Base-by-base conservation (phyloP, 2,888 invertebrate species). In the Dolichomitus sp. region DNA sequence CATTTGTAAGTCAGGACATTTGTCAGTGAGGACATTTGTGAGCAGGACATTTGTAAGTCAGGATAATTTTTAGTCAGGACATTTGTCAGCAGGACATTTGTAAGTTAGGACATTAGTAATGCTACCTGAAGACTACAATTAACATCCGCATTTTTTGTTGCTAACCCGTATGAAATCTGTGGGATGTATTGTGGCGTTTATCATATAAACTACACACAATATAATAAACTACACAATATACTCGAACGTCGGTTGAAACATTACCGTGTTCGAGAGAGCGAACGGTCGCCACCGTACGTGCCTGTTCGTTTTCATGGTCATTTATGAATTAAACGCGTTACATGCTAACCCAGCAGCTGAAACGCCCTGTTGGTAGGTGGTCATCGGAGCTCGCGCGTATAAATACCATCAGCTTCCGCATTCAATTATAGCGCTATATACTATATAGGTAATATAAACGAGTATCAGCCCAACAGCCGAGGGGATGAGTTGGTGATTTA, bases 141-240 rank as follows among this genome's bases (percentile, higher is more conserved):
- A 23, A 14, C n/a, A 17, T 4, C 48, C 6, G n/a, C n/a, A n/a
- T n/a, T n/a, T n/a, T 59, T 79, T 66, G 37, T 61, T 72, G 84
- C 83, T 82, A 84, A 86, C 85, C 81, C 82, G 83, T 84, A 85
- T 87, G 81, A 87, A 84, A 87, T 80, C 74, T 72, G 73, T 45
- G 84, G 65, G 85, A 86, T 85, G 76, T 80, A 84, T 84, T 78
- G 74, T 80, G 33, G 81, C 85, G 83, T 86, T 84, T 81, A 61
- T 69, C 57, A 40, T 69, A 57, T 72, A 23, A 72, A 72, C 33
- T 42, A n/a, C n/a, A n/a, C n/a, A n/a, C n/a, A 66, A 59, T 33
- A 33, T 72, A n/a, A n/a, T n/a, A n/a, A n/a, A n/a, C n/a, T n/a
- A n/a, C n/a, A 57, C 65, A 72, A 12, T 33, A 66, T 17, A 33